Percentiles rank a stretch among this genome's conserved stretches.
Conservation (phyloP, 1,140 invertebrate genomes). For the Cydia splendana region DNA sequence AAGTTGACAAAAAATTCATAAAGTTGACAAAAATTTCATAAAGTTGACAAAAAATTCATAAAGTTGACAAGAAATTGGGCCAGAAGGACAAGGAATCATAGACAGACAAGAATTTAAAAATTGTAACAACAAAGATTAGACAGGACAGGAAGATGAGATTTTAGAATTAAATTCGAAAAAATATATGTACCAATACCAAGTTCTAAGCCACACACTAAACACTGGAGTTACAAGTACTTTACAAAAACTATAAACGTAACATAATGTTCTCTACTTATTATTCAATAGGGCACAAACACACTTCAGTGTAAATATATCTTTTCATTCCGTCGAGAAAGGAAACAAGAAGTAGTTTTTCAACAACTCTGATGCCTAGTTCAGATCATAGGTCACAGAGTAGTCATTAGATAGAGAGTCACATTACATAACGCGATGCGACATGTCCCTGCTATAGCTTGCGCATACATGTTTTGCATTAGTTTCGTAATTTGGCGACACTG, state of each 20-base stretch:
- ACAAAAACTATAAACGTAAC: neutral
- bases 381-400: constrained; percentile 30
- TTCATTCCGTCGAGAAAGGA: neutral
- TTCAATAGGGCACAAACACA: neutral
- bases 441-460: constrained; percentile 22
- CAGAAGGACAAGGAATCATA: no score
- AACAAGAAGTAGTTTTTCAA: constrained; percentile 22
- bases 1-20: no score
- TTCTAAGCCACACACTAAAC: no score
- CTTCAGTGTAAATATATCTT: neutral
- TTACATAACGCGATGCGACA: constrained; percentile 7
- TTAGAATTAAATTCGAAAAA: no score
- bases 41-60: no score
- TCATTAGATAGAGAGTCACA: constrained; percentile 30
- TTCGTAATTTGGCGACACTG: constrained; percentile 21
- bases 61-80: no score
- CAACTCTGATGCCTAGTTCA: constrained; percentile 8
- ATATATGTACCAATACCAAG: no score
- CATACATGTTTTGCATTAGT: constrained; percentile 28
- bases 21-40: no score
- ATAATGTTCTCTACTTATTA: neutral
- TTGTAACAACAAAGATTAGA: no score
- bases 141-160: no score
- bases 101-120: no score
- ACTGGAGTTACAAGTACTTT: no score